phyloP scores from a whole-genome alignment of 2,797 vertebrate species.

The Amphiprion clarkii region DNA sequence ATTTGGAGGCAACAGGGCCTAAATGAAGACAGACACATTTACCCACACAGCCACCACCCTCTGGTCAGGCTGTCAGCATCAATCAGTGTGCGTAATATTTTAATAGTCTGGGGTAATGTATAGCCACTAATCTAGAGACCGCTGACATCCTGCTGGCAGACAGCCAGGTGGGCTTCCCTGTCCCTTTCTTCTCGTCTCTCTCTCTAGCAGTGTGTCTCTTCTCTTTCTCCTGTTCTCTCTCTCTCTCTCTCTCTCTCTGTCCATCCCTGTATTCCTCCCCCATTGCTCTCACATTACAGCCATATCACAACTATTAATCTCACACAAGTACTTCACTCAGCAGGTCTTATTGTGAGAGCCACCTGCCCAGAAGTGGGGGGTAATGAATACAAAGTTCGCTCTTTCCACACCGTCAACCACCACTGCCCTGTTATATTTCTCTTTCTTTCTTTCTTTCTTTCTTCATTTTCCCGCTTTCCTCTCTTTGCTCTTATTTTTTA shows the following conservation, averaged over 20 bases:
- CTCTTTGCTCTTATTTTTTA: neutral
- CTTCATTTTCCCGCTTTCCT: neutral
- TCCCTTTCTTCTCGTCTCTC: neutral
- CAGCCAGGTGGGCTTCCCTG: constrained; percentile 84
- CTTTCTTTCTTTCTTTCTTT: neutral
- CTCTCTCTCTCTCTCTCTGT: constrained; percentile 7
- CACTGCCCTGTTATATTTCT: neutral
- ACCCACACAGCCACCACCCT: constrained; percentile 64
- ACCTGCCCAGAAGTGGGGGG: constrained; percentile 73
- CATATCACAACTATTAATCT: constrained; percentile 84
- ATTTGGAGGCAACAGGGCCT: constrained; percentile 23
- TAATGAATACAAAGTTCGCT: constrained; percentile 50
- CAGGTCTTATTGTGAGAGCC: constrained; percentile 82
- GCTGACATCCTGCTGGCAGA: constrained; percentile 89
- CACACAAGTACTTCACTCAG: constrained; percentile 83
- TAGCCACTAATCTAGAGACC: constrained; percentile 89
- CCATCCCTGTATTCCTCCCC: constrained; percentile 32
- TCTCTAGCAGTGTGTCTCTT: neutral
- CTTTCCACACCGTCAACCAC: constrained; percentile 17
- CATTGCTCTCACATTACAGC: constrained; percentile 68
- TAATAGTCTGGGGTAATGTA: constrained; percentile 89
- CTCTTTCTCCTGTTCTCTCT: neutral
- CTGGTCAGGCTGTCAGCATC: constrained; percentile 87
- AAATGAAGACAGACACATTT: constrained; percentile 73
- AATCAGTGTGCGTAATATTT: constrained; percentile 85